Conservation (phyloP, 2,113 vertebrate genomes). For the Galbula dea region DNA sequence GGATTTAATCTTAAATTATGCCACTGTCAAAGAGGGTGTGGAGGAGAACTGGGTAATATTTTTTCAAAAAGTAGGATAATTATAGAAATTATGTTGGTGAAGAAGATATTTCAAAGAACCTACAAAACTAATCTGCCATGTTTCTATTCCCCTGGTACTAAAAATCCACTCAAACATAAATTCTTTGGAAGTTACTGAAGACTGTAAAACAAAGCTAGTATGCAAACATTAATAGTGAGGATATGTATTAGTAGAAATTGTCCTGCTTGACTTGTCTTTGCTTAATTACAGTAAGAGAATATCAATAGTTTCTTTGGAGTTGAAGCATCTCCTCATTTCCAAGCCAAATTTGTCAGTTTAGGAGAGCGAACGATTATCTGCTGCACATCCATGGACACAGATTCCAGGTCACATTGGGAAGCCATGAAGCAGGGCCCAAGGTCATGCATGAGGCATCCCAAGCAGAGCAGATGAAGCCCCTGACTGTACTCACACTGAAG, state of each 20-base stretch:
- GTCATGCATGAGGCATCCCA: neutral
- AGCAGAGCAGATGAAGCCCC: neutral
- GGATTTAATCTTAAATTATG: neutral
- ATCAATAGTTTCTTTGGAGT: neutral
- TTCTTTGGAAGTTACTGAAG: neutral
- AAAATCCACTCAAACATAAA: neutral
- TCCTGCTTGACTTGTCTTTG: neutral
- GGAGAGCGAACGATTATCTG: neutral
- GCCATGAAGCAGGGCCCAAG: neutral
- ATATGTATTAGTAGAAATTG: neutral
- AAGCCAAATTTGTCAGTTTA: neutral
- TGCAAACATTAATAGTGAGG: neutral
- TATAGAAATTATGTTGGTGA: neutral
- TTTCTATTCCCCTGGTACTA: neutral
- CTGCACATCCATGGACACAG: neutral
- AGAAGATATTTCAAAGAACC: neutral
- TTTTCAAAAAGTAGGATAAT: neutral
- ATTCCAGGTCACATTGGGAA: neutral
- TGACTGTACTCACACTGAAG: conserved; percentile 33
- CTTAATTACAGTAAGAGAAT: neutral
- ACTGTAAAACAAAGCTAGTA: neutral
- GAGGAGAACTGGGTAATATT: neutral
- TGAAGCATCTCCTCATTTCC: neutral
- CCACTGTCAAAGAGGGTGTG: neutral
- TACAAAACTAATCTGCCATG: neutral